Percentiles rank a stretch among this genome's conserved stretches.
Conservation (phyloP, 2,888 invertebrate genomes). For the Phortica magna region DNA sequence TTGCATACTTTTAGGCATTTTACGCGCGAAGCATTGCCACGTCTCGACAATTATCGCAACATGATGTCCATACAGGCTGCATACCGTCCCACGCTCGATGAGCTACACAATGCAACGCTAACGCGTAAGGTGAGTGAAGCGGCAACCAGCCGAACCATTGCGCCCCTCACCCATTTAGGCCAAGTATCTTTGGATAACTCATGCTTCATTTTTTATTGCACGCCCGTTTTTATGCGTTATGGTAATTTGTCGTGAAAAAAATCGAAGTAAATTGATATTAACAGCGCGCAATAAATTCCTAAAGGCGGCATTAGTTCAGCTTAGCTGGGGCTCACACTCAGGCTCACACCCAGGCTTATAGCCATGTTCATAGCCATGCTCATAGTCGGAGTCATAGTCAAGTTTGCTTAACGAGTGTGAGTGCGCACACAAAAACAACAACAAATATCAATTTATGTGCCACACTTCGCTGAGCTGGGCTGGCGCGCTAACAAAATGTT, state of each 20-base stretch:
- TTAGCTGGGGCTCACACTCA: background rate
- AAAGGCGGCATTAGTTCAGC: background rate
- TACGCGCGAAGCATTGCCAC: constrained; percentile 91
- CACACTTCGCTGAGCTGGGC: background rate
- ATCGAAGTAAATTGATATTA: constrained; percentile 29
- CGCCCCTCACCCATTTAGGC: background rate
- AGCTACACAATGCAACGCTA: constrained; percentile 90
- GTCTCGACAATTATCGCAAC: constrained; percentile 93
- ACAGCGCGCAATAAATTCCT: constrained; percentile 15
- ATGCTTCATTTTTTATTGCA: background rate
- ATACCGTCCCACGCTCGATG: constrained; percentile 91
- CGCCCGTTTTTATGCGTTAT: background rate
- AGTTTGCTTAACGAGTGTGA: too few species aligned
- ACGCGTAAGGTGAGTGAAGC: constrained; percentile 84
- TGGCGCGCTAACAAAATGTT: background rate
- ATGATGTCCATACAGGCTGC: constrained; percentile 92
- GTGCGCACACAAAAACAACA: background rate
- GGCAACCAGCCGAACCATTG: background rate
- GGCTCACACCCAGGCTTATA: background rate
- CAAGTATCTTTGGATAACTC: constrained; percentile 44
- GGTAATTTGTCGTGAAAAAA: background rate
- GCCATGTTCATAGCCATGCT: too few species aligned
- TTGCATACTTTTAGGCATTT: constrained; percentile 82
- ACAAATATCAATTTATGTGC: constrained; percentile 27
- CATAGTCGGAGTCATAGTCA: too few species aligned